Percentiles rank a stretch among this genome's conserved stretches.
Evolutionary conservation across 2,888 invertebrate species (phyloP).

Genomic region (Drymonia ruficornis): DNA sequence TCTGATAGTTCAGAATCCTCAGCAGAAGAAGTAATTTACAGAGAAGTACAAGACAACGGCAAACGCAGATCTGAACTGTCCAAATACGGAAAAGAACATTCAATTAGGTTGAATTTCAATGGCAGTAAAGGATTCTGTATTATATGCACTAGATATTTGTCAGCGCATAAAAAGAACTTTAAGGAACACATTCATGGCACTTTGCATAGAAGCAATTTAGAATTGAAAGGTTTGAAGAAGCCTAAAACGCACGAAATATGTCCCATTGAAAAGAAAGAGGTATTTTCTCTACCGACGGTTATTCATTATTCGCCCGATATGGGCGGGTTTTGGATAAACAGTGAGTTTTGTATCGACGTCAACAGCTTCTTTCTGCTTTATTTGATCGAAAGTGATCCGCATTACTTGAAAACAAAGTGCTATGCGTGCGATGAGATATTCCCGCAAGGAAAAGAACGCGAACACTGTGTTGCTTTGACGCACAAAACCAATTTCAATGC

Average conservation of each 20-base stretch:
- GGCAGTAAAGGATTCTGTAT: conserved; percentile 59
- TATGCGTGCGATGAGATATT: conserved; percentile 49
- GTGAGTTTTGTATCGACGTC: conserved; percentile 31
- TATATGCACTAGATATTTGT: conserved; percentile 53
- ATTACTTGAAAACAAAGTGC: conserved; percentile 50
- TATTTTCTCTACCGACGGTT: background rate
- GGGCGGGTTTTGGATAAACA: conserved; percentile 41
- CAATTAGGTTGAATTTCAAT: conserved; percentile 57
- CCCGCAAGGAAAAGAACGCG: conserved; percentile 28
- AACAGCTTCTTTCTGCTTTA: conserved; percentile 47
- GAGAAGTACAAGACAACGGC: conserved; percentile 44
- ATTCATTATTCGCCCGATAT: conserved; percentile 22
- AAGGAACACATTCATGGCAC: conserved; percentile 51
- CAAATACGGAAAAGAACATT: conserved; percentile 51
- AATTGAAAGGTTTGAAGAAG: conserved; percentile 44
- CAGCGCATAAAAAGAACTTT: conserved; percentile 48
- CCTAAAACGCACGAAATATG: conserved; percentile 25
- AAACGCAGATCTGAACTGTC: conserved; percentile 51
- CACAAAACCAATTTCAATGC: conserved; percentile 49
- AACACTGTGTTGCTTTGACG: conserved; percentile 45
- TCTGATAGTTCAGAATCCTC: conserved; percentile 8
- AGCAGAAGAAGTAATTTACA: conserved; percentile 19
- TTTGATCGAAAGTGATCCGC: conserved; percentile 31
- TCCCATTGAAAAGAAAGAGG: background rate
- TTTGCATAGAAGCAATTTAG: conserved; percentile 52